Conservation (phyloP, 2,888 invertebrate genomes). For the Rugalucina vietnamica region DNA sequence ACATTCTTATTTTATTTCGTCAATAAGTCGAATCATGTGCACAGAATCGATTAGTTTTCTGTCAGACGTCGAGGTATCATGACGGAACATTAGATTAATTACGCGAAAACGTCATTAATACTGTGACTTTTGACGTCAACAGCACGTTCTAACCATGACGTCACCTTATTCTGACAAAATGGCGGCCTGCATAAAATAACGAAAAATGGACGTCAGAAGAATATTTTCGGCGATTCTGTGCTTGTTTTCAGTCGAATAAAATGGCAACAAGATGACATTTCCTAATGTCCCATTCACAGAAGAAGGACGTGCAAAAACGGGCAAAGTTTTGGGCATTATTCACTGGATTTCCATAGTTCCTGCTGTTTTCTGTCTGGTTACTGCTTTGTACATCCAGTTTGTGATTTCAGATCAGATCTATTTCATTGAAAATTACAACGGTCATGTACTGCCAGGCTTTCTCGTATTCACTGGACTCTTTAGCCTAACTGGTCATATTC, state of each 20-base stretch:
- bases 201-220: neutral
- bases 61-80: no score
- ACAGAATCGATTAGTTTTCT: no score
- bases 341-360: slow-evolving; percentile 64
- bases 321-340: slow-evolving; percentile 55
- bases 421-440: slow-evolving; percentile 70
- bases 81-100: neutral
- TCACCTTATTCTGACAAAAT: neutral
- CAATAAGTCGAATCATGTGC: no score
- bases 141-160: neutral
- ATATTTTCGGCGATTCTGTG: neutral
- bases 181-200: neutral
- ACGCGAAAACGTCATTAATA: slow-evolving; percentile 9
- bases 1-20: no score
- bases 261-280: slow-evolving; percentile 55
- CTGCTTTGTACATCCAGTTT: slow-evolving; percentile 65
- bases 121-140: neutral
- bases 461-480: slow-evolving; percentile 65
- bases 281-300: slow-evolving; percentile 60
- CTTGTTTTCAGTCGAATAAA: neutral
- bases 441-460: slow-evolving; percentile 63
- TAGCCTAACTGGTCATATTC: slow-evolving; percentile 58
- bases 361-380: slow-evolving; percentile 61
- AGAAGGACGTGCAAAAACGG: slow-evolving; percentile 48
- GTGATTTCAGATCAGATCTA: slow-evolving; percentile 66